Base-by-base conservation (phyloP, 37 sponge, comb jelly and placozoan species). In the Chondrilla cf. caribensis region DNA sequence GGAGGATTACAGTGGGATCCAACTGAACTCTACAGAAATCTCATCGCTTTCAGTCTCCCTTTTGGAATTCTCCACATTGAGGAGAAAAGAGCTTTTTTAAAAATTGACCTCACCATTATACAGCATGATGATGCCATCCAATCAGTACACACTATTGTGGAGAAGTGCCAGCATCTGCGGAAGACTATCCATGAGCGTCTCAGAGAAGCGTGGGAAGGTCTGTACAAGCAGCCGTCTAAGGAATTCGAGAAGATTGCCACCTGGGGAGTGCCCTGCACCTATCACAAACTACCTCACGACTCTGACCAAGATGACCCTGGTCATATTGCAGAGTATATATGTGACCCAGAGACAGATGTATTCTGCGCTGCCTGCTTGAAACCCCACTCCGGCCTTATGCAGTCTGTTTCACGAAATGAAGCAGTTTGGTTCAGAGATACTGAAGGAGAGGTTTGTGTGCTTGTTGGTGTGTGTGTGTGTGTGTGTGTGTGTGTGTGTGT, bases 341-440 rank as follows among this genome's bases (percentile, higher is more conserved):
- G 4, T 17, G 29, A 33, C 4, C 33, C 31, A 18, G 4, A 67
- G 17, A 60, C 24, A 7, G 35, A 17, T 7, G 2, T 2, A 1
- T 67, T 31, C 32, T 67, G 29, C 4, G 68, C 68, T 33, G 3
- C 3, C 68, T 67, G 68, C 33, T 3, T 29, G 32, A 67, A 67
- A 32, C 33, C 68, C 17, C 68, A 29, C 1, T 26, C 2, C 15
- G 35, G 68, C 28, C 15, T 67, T 17, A 29, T 67, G 1, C 68
- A 67, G 33, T 29, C 35, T 28, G 31, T 67, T 31, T 26, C 68
- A 18, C n/a, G 29, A 67, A 17, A 17, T 0, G 33, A 67, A 33
- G 68, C 68, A 67, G 68, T 67, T 8, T 67, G 68, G 68, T 67
- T 67, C 35, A 28, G 17, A 32, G 68, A 67, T 9, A 59, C 60